A percentile compares a stretch with the other conserved stretches of the same genome.
phyloP scores from a whole-genome alignment of 2,888 invertebrate genomes.

The Flexamia atlantica region DNA sequence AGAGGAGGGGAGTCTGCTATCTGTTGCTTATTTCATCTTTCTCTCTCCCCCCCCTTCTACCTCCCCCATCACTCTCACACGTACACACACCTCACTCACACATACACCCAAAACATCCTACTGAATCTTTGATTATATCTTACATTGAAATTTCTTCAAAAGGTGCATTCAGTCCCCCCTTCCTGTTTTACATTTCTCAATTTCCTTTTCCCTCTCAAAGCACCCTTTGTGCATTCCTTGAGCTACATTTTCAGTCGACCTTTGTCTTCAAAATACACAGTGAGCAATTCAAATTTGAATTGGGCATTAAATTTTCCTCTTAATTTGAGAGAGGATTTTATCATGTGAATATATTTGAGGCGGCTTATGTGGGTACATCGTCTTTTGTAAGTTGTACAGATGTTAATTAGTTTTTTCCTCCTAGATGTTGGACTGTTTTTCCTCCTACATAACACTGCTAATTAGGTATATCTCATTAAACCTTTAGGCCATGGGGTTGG shows the following conservation, averaged over 20 bases:
- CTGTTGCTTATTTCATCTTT: constrained; percentile 65
- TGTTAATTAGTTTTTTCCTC: no score
- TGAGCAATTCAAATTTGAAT: constrained; percentile 30
- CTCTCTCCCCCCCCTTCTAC: constrained; percentile 35
- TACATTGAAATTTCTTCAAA: constrained; percentile 67
- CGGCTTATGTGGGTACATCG: no score
- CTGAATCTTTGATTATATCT: constrained; percentile 69
- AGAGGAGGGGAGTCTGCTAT: constrained; percentile 56
- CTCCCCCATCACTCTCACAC: constrained; percentile 61
- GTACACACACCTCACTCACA: constrained; percentile 56
- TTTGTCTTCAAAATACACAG: constrained; percentile 54
- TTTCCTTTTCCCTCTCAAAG: constrained; percentile 62
- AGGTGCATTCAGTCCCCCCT: constrained; percentile 63
- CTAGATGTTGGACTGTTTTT: no score
- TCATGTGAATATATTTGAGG: no score
- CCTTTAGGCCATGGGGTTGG: no score
- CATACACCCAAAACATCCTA: constrained; percentile 62
- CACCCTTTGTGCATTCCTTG: constrained; percentile 54
- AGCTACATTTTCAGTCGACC: constrained; percentile 57
- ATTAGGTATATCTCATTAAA: no score
- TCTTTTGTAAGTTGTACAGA: no score
- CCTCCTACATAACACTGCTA: no score
- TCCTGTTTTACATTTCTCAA: constrained; percentile 65
- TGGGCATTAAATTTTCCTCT: neutral
- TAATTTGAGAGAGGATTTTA: no score